Conservation (phyloP, 2,888 invertebrate genomes). For the Thymelicus sylvestris region DNA sequence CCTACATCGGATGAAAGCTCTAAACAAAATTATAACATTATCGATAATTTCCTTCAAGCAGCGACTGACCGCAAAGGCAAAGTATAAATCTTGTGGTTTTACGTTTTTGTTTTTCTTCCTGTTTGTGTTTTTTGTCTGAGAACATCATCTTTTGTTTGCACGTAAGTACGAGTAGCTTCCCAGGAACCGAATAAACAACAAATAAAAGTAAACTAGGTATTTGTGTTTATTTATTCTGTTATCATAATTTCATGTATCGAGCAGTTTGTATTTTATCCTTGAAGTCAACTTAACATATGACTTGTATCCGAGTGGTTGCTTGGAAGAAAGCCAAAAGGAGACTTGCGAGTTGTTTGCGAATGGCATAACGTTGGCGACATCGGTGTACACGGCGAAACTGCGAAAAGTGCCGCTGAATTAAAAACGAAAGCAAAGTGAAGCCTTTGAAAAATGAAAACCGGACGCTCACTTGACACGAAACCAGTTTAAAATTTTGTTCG, state of each 20-base stretch:
- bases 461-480: slow-evolving; percentile 9
- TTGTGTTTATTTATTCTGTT: slow-evolving; percentile 11
- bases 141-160: neutral
- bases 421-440: slow-evolving; percentile 43
- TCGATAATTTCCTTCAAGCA: slow-evolving; percentile 4
- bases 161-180: neutral
- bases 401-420: slow-evolving; percentile 51
- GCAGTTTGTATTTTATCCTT: slow-evolving; percentile 49
- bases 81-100: slow-evolving; percentile 8
- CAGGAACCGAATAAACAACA: neutral
- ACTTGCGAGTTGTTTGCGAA: slow-evolving; percentile 64
- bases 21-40: slow-evolving; percentile 6
- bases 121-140: slow-evolving; percentile 1
- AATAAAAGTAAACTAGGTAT: slow-evolving; percentile 6
- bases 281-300: slow-evolving; percentile 71
- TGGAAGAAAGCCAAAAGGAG: slow-evolving; percentile 65
- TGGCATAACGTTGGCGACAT: slow-evolving; percentile 62
- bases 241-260: slow-evolving; percentile 9
- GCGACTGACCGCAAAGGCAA: slow-evolving; percentile 5
- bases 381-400: slow-evolving; percentile 54
- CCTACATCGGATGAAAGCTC: neutral
- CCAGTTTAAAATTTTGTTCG: neutral
- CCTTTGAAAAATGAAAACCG: slow-evolving; percentile 31
- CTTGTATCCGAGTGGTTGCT: slow-evolving; percentile 64
- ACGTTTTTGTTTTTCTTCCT: slow-evolving; percentile 9